Percentiles rank a stretch among this genome's conserved stretches.
phyloP scores from a whole-genome alignment of 1,140 invertebrate genomes.

The Drosophila neocordata region DNA sequence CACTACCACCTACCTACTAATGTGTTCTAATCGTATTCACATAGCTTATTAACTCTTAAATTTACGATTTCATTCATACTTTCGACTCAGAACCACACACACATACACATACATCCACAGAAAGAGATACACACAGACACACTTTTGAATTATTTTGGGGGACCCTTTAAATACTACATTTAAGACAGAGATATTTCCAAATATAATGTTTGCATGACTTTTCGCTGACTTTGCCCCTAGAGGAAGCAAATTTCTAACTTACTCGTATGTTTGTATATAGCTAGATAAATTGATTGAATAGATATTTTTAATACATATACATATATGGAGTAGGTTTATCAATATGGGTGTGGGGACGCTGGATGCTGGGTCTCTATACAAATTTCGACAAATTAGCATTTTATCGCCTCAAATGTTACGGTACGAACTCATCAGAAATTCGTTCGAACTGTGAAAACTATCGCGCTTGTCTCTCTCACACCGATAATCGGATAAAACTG shows the following conservation, averaged over 20 bases:
- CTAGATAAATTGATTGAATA: not conserved
- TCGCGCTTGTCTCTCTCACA: constrained; percentile 13
- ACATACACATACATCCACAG: not conserved
- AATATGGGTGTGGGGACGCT: constrained; percentile 16
- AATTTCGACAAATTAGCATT: constrained; percentile 37
- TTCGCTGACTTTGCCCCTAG: not conserved
- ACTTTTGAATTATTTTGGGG: not conserved
- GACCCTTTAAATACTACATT: not conserved
- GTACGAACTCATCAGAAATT: constrained; percentile 26
- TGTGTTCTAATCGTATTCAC: constrained; percentile 37
- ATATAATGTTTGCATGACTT: not conserved
- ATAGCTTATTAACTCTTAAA: constrained; percentile 18
- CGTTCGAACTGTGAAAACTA: constrained; percentile 32
- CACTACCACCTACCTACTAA: constrained; percentile 16
- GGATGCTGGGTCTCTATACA: constrained; percentile 1
- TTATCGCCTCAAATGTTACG: constrained; percentile 28
- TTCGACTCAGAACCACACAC: not conserved
- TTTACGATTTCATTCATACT: constrained; percentile 45
- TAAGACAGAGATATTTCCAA: not conserved
- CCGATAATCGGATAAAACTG: constrained; percentile 42
- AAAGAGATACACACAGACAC: not conserved
- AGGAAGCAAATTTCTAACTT: not conserved
- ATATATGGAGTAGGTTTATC: not conserved
- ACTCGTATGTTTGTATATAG: not conserved
- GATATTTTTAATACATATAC: not conserved